Evolutionary conservation across 2,888 invertebrate species (phyloP), one percentile per base, ranked within the genome.

Genomic region (Phragmatobia fuliginosa): DNA sequence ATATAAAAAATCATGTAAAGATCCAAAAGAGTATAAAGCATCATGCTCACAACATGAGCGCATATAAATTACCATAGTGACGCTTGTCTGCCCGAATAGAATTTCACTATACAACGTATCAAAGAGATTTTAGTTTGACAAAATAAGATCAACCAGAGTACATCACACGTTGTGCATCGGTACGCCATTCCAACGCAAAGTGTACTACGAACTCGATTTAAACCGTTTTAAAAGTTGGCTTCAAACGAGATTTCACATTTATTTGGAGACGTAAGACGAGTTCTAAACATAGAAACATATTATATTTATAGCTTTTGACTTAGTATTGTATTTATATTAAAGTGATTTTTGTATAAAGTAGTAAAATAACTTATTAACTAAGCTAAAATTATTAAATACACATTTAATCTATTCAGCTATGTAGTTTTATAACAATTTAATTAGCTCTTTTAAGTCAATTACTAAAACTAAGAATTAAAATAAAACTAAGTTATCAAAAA

Each of bases 191-290:
- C 21, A 38, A 67, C 49, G 36, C 21, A 38, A 67, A 61, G 36
- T 49, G 36, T n/a, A 28, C 28, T 25, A 33, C 38, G 61, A 36
- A 67, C 28, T 36, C 21, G 21, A 31, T 36, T 36, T 52, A 62
- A 67, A 52, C 7, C 25, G n/a, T 62, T 52, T 31, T 67, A 38
- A 67, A 67, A 52, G 61, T 62, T 60, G 18, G 49, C 33, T 61
- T 32, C 49, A 33, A 60, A 67, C 28, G n/a, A 49, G 31, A 52
- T 52, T 67, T 16, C n/a, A 61, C 11, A 28, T 33, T 61, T 28
- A 1, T n/a, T n/a, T n/a, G n/a, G n/a, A n/a, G n/a, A n/a, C n/a
- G n/a, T n/a, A 3, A 28, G 16, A 6, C 16, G 52, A 8, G 16
- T 56, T 28, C 52, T 25, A 56, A 56, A 25, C 2, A n/a, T 0